Evolutionary conservation across 2,113 vertebrate genomes (phyloP), one percentile per base, ranked within the genome.

Genomic region (Lepus americanus): DNA sequence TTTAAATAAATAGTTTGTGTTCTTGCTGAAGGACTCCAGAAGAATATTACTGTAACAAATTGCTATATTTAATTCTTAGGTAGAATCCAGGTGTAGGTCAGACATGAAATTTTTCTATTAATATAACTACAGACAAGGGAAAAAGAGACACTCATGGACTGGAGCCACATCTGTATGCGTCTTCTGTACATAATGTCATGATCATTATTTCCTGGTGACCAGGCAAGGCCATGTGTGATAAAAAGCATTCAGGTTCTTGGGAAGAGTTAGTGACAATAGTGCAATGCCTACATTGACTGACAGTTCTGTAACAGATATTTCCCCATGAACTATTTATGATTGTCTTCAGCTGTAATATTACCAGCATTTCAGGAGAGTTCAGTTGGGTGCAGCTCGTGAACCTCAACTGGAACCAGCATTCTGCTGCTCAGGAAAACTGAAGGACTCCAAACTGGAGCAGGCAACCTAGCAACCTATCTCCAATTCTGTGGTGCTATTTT

Each of bases 51-150:
- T 90, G 36, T 94, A 96, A 97, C 96, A 96, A 96, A 97, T 87
- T 89, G 90, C 92, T 97, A 36, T 94, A 87, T 97, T 97, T 97
- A 97, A 96, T 95, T 95, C 88, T 95, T 97, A 95, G 94, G 92
- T 8, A 76, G 66, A 76, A 95, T 51, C 88, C 96, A 97, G 89
- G 39, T 86, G 12, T 85, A 95, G 79, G 83, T 86, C 92, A 89
- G 79, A 93, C 59, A 29, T 64, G n/a, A 89, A 69, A 36, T 94
- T 96, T 95, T 96, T 84, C 95, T 91, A 77, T 96, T 94, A 94
- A 97, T 96, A 95, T 93, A 96, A 92, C 92, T 31, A 74, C 66
- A 70, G 49, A 44, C 78, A 84, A 89, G 79, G 84, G 87, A 86
- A 92, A 95, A 63, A 29, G 5, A 33, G 85, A 67, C 82, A 89